Evolutionary conservation across 1,140 invertebrate species (phyloP), one percentile per base, ranked within the genome.

Genomic region (Aplysia californica): DNA sequence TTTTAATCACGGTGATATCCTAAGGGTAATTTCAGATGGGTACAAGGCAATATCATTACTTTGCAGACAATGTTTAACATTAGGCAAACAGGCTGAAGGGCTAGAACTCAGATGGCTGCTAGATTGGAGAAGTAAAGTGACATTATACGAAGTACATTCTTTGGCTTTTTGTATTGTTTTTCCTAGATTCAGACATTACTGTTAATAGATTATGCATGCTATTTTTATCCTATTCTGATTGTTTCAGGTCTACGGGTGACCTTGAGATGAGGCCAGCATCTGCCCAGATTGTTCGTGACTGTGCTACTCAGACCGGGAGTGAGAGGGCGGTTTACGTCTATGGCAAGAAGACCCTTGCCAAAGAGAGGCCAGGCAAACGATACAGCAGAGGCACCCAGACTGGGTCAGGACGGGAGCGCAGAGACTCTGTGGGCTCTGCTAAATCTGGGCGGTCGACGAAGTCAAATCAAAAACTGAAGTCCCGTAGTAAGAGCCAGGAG

Each of bases 281-380:
- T n/a, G 85, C 84, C 35, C 81, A 85, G 38, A 83, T 84, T 26
- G 73, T 87, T 41, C 56, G 84, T 29, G 84, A 87, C 38, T 84
- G 82, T 67, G 84, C 82, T 1, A 86, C 84, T 26, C 83, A 85
- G 72, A 87, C 86, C 10, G 82, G 84, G 0, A 59, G 36, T n/a
- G 79, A 3, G 2, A 66, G 59, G 35, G 38, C 26, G 38, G 72
- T 66, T n/a, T 41, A 64, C 21, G 39, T 75, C 15, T 75, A 59
- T 66, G 72, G 61, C 2, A 64, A 31, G 50, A 75, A 50, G 39
- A 44, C 72, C 50, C 6, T 31, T 29, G 6, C 39, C 61, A 75
- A 50, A 50, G 23, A 3, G 0, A 15, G 39, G n/a, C 38, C 10
- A 10, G 39, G 61, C 1, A 75, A 66, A 23, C 23, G 59, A 20